Evolutionary conservation across 2,113 vertebrate species (phyloP).

Genomic region (Sakesphorus luctuosus): DNA sequence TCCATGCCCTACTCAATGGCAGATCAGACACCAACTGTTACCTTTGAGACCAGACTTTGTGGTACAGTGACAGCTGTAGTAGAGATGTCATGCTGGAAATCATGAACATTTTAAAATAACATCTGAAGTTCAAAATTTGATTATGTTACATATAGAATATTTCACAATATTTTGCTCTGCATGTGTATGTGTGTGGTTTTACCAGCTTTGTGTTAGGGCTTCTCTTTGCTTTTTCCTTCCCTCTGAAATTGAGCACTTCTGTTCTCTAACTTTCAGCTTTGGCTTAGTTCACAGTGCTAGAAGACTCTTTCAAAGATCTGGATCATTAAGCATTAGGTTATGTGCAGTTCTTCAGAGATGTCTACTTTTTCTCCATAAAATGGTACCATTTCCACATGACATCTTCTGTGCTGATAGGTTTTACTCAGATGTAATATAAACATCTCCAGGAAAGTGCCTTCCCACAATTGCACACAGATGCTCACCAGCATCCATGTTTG

Average conservation of each 20-base stretch:
- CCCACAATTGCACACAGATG: background rate
- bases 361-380: background rate
- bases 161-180: background rate
- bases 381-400: background rate
- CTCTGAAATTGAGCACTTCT: background rate
- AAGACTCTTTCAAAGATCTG: background rate
- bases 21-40: background rate
- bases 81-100: background rate
- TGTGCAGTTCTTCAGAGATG: background rate
- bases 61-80: background rate
- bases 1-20: background rate
- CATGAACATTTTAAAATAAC: background rate
- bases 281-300: background rate
- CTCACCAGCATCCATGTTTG: background rate
- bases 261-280: background rate
- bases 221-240: background rate
- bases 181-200: background rate
- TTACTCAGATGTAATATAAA: background rate
- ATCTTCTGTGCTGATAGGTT: background rate
- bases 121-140: background rate
- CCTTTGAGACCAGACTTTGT: background rate
- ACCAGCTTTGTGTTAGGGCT: background rate
- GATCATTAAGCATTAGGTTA: background rate
- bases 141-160: background rate
- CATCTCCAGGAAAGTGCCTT: background rate